A percentile compares a stretch with the other conserved stretches of the same genome.
Conservation (phyloP, 1,140 invertebrate species). For the Coenobita brevimanus region DNA sequence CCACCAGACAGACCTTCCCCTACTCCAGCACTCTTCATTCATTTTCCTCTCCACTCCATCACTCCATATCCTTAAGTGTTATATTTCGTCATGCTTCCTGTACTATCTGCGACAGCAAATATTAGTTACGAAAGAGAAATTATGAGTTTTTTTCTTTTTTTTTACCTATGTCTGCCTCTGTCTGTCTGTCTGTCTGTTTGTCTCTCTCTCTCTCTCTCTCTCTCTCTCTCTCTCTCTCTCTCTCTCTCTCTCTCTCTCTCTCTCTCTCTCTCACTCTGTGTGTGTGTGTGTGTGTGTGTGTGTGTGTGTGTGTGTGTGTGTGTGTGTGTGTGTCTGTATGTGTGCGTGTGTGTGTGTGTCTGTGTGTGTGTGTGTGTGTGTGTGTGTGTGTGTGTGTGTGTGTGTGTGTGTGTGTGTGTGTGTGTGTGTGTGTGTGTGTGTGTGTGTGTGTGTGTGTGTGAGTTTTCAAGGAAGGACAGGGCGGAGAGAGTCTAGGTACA, state of each 20-base stretch:
- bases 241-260: conserved; percentile 10
- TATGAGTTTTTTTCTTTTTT: no score
- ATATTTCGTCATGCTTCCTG: not conserved
- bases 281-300: conserved; percentile 3
- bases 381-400: conserved; percentile 18
- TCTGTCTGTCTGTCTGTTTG: conserved; percentile 6
- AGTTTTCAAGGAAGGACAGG: no score
- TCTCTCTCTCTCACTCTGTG: conserved; percentile 4
- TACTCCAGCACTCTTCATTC: not conserved
- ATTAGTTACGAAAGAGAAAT: no score
- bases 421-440: not conserved
- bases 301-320: not conserved
- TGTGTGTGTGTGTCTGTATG: not conserved
- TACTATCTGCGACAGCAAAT: not conserved
- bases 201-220: conserved; percentile 17
- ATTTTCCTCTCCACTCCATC: not conserved
- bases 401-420: not conserved
- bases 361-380: conserved; percentile 13
- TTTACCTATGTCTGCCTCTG: conserved; percentile 9
- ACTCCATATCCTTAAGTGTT: not conserved
- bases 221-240: conserved; percentile 27
- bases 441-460: conserved; percentile 22
- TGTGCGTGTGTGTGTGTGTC: conserved; percentile 10
- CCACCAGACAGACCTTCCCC: no score
- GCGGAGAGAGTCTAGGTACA: no score